Conservation (phyloP, 2,888 invertebrate genomes). For the Agrochola circellaris region DNA sequence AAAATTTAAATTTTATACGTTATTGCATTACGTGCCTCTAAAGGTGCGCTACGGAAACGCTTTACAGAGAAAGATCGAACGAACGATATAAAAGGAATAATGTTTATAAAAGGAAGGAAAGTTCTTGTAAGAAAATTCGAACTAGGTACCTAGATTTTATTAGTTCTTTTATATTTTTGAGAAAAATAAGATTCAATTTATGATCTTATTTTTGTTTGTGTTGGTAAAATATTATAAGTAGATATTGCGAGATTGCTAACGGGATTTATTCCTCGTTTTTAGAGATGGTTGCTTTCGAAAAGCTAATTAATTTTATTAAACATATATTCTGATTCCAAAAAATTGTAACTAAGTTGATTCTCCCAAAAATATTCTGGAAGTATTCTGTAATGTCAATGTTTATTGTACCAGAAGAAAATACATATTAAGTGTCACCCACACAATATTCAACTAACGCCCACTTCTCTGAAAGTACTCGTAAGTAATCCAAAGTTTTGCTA, state of each 20-base stretch:
- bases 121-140: slow-evolving; percentile 14
- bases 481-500: slow-evolving; percentile 14
- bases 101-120: slow-evolving; percentile 10
- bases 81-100: slow-evolving; percentile 38
- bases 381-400: neutral
- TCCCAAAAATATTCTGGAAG: neutral
- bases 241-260: neutral
- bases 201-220: neutral
- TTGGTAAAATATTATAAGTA: neutral
- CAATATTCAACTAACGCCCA: slow-evolving; percentile 23
- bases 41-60: slow-evolving; percentile 24
- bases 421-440: slow-evolving; percentile 26
- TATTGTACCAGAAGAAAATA: slow-evolving; percentile 16
- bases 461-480: slow-evolving; percentile 10
- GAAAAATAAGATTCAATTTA: neutral
- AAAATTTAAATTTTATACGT: slow-evolving; percentile 45
- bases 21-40: slow-evolving; percentile 44
- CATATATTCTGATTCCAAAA: neutral
- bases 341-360: neutral
- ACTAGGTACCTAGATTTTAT: slow-evolving; percentile 3
- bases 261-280: slow-evolving; percentile 3
- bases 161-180: neutral
- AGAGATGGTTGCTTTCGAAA: neutral
- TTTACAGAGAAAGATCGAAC: slow-evolving; percentile 30
- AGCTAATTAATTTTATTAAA: neutral